Percentiles rank a stretch among this genome's conserved stretches.
These are phyloP conservation scores for Tanypteryx hageni DNA, from an alignment of 2,888 invertebrate species.

Conservation along the genomic window DNA sequence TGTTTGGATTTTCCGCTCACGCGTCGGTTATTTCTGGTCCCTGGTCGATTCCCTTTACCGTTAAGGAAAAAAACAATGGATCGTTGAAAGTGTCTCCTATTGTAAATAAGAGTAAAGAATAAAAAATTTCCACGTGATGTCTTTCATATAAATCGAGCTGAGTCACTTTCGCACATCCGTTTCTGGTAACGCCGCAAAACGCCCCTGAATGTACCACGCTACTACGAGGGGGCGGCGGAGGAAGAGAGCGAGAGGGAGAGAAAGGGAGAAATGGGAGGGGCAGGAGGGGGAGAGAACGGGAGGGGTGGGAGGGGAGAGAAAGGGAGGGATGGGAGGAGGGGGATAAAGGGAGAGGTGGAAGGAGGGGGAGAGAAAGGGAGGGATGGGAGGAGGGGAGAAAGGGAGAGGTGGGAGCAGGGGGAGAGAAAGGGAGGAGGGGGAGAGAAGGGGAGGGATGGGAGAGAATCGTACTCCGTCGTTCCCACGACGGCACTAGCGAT, in stretches of 20 bases:
- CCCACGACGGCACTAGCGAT: conserved; percentile 8
- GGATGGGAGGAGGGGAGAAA: background rate
- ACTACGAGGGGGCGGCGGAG: background rate
- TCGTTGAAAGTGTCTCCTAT: conserved; percentile 1
- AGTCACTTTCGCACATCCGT: background rate
- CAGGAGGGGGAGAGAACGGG: background rate
- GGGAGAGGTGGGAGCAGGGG: background rate
- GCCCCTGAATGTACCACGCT: background rate
- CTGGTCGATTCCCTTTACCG: conserved; percentile 25
- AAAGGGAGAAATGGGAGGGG: background rate
- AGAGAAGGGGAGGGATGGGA: background rate
- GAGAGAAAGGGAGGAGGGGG: background rate
- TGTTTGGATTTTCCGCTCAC: background rate
- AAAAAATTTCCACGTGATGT: background rate
- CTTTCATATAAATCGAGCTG: conserved; percentile 18
- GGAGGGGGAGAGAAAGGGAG: too few species aligned
- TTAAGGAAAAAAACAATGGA: conserved; percentile 24
- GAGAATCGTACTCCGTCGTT: background rate
- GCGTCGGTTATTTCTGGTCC: conserved; percentile 8
- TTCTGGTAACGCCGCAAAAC: background rate
- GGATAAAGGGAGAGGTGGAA: too few species aligned
- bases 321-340: background rate
- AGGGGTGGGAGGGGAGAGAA: background rate
- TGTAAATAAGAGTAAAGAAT: conserved; percentile 32
- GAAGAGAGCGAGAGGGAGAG: background rate